A percentile compares a stretch with the other conserved stretches of the same genome.
phyloP scores from a whole-genome alignment of 2,113 vertebrate species.

The Calidris pugnax region DNA sequence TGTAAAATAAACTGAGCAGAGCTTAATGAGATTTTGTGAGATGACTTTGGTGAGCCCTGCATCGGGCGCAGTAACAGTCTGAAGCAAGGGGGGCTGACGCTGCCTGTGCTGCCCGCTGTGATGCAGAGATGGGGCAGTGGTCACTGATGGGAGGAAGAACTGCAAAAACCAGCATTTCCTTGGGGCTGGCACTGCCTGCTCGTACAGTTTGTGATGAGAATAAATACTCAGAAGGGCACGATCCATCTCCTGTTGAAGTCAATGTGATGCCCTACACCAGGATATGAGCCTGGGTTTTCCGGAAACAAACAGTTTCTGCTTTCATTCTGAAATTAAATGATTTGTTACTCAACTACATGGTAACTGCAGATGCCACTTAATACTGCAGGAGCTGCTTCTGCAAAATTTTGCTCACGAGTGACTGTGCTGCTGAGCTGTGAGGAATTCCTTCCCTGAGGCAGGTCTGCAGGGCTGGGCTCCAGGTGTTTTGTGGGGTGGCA shows the following conservation, averaged over 20 bases:
- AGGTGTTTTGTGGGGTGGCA: background rate
- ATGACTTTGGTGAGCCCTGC: background rate
- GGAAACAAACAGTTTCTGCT: background rate
- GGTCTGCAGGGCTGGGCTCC: background rate
- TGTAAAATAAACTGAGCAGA: slow-evolving; percentile 22
- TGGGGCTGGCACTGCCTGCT: background rate
- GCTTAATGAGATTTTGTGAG: background rate
- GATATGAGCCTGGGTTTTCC: background rate
- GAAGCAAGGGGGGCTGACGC: background rate
- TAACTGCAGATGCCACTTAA: background rate
- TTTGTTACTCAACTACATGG: background rate
- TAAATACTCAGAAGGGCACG: background rate
- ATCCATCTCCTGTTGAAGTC: background rate
- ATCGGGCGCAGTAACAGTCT: accelerated
- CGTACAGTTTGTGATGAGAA: background rate
- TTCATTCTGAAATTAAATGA: background rate
- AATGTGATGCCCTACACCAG: background rate
- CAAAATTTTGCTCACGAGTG: background rate
- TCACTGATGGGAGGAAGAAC: background rate
- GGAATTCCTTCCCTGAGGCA: background rate
- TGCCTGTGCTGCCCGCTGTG: background rate
- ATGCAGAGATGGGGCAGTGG: too few species aligned
- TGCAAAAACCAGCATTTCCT: background rate
- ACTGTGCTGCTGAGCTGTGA: background rate
- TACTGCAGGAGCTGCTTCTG: background rate